Base-by-base conservation (phyloP, 2,113 vertebrate genomes). In the Anarrhichthys ocellatus region DNA sequence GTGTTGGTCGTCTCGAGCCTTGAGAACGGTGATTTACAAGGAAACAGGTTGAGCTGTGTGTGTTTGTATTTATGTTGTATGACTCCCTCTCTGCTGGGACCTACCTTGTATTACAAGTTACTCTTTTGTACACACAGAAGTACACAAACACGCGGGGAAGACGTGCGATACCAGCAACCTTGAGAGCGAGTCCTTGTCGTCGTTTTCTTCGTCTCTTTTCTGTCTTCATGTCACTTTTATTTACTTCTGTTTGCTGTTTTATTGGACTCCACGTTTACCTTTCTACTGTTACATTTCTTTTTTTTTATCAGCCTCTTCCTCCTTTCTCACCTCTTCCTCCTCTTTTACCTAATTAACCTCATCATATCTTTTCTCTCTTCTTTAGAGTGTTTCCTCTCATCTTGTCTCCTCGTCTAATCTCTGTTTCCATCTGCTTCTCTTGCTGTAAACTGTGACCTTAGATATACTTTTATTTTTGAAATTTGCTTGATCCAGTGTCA, bases 1-100 rank as follows among this genome's bases (percentile, higher is more conserved):
- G 36, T 38, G 36, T 15, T 44, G 42, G 42, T 20, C 46, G 46
- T 18, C 13, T 44, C 11, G 42, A 54, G 22, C 50, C 50, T 75
- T 65, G 71, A 66, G 74, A 50, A 56, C 69, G 66, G 78, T 74
- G 85, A 74, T 84, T 87, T 84, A 81, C 64, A 61, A 64, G 71
- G 73, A 61, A 67, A 76, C 61, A 20, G 72, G 56, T 34, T 68
- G 42, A 14, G 13, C 56, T 6, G n/a, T 27, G 54, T 58, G n/a
- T 58, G 54, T 27, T 14, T 17, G 44, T 46, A 4, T 82, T 32
- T 73, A 27, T 79, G 80, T 56, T 73, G 46, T n/a, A 42, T 14
- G 73, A 59, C 59, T 15, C 27, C 61, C 62, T 71, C 10, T 7
- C 70, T 69, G 73, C 72, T 22, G 80, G 87, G 83, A 80, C 76